Percentiles rank a stretch among this genome's conserved stretches.
These are phyloP conservation scores for Oplegnathus fasciatus DNA, from an alignment of 2,113 vertebrate species.

Conservation along the genomic window DNA sequence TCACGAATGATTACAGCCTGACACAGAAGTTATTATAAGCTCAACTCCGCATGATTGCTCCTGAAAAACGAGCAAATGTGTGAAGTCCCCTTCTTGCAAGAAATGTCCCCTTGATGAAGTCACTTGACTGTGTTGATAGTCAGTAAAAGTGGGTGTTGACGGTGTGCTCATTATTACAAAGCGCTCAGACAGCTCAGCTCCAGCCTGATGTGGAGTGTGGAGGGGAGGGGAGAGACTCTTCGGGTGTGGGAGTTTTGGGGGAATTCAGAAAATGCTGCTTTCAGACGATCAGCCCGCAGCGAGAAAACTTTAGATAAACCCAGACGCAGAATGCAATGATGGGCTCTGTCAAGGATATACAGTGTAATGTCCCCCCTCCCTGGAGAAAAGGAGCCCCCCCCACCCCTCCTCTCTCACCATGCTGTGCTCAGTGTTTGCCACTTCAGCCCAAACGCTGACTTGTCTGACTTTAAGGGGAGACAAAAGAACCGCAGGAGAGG, in stretches of 20 bases:
- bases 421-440: slow-evolving; percentile 55
- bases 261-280: slow-evolving; percentile 86
- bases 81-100: slow-evolving; percentile 20
- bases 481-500: slow-evolving; percentile 81
- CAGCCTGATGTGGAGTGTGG: slow-evolving; percentile 42
- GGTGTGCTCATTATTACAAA: slow-evolving; percentile 66
- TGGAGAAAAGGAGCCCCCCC: background rate
- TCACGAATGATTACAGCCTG: background rate
- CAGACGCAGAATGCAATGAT: slow-evolving; percentile 11
- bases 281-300: slow-evolving; percentile 54
- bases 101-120: slow-evolving; percentile 38
- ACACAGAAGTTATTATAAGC: background rate
- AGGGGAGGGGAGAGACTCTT: slow-evolving; percentile 47
- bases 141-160: slow-evolving; percentile 70
- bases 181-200: slow-evolving; percentile 50
- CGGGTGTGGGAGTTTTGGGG: slow-evolving; percentile 84
- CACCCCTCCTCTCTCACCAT: slow-evolving; percentile 20
- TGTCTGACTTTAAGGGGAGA: slow-evolving; percentile 77
- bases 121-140: slow-evolving; percentile 40
- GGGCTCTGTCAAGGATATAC: slow-evolving; percentile 15
- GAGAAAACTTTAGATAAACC: slow-evolving; percentile 36
- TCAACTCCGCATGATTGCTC: background rate
- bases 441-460: slow-evolving; percentile 71
- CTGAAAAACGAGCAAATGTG: background rate
- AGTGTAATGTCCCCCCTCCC: background rate